Evolutionary conservation across 30 jellyfish, hydroid and myxozoan species (phyloP), one percentile per base, ranked within the genome.

Genomic region (Hydra vulgaris): DNA sequence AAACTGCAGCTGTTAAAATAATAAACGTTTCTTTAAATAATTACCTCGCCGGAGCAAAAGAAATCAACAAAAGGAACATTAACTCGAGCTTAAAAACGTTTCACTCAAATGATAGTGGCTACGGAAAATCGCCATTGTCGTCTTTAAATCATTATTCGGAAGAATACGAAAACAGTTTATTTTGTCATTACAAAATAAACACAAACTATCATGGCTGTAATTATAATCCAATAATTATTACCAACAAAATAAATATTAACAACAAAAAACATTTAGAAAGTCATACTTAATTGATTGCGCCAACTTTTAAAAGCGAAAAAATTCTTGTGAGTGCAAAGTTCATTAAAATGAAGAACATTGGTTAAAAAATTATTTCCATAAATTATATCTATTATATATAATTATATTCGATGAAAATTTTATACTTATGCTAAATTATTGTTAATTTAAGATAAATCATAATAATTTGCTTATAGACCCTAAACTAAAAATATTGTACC

Each of bases 71-170:
- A 53, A 73, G 70, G 17, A 70, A 88, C n/a, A n/a, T n/a, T 1
- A 77, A 85, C 54, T 78, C 95, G 16, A 92, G 98, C 90, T 86
- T 92, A 72, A 83, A 87, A 55, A 86, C 98, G 23, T 87, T 83
- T 72, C 89, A 87, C 55, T 88, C 98, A 23, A 80, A 87, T 27
- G 72, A 70, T 83, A 87, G 96, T 72, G 98, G 98, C 0, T 92
- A 92, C 72, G 96, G 98, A 15, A 80, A 84, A 40, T 92, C 98
- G 15, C 98, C 98, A 5, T 93, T 85, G 12, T 74, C 84, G 66
- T n/a, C n/a, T n/a, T 52, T 75, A 18, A 23, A 27, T 23, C 16
- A 25, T 17, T 66, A 26, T 75, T 17, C 83, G 1, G 83, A 75
- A 70, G 18, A 78, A 27, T 74, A 61, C 8, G 16, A 7, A 17